A percentile compares a stretch with the other conserved stretches of the same genome.
These are phyloP conservation scores for Muntiacus muntjak DNA, from an alignment of 2,113 vertebrate species.

Conservation along the genomic window DNA sequence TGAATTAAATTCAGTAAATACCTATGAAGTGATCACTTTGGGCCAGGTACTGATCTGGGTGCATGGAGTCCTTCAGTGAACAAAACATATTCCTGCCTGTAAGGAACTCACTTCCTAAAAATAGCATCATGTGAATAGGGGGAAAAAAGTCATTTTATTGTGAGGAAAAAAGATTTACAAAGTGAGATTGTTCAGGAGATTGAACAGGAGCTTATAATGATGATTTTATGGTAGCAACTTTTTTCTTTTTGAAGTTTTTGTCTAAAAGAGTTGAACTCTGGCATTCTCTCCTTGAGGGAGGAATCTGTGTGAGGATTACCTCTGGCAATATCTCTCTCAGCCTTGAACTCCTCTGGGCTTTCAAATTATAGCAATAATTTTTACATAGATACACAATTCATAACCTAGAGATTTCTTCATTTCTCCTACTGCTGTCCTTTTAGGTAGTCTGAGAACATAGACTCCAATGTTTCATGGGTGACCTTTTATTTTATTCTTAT, in stretches of 20 bases:
- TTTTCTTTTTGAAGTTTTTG: not conserved
- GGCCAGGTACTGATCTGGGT: not conserved
- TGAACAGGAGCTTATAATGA: not conserved
- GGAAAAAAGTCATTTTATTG: not conserved
- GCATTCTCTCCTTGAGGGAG: not conserved
- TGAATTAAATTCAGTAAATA: not conserved
- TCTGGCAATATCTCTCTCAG: not conserved
- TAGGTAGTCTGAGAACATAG: not conserved
- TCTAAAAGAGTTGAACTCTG: not conserved
- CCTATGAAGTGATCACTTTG: not conserved
- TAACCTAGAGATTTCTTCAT: not conserved
- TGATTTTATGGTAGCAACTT: not conserved
- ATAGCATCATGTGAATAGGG: not conserved
- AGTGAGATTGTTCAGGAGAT: not conserved
- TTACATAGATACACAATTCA: not conserved
- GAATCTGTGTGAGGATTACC: not conserved
- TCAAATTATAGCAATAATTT: not conserved
- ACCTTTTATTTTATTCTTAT: not conserved
- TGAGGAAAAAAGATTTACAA: not conserved
- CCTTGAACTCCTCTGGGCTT: not conserved
- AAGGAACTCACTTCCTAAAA: not conserved
- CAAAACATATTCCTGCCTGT: not conserved
- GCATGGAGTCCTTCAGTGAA: not conserved
- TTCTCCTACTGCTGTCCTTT: not conserved
- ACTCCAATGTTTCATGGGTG: not conserved